Evolutionary conservation across 2,113 vertebrate genomes (phyloP), one percentile per base, ranked within the genome.

Genomic region (Ochotona curzoniae): DNA sequence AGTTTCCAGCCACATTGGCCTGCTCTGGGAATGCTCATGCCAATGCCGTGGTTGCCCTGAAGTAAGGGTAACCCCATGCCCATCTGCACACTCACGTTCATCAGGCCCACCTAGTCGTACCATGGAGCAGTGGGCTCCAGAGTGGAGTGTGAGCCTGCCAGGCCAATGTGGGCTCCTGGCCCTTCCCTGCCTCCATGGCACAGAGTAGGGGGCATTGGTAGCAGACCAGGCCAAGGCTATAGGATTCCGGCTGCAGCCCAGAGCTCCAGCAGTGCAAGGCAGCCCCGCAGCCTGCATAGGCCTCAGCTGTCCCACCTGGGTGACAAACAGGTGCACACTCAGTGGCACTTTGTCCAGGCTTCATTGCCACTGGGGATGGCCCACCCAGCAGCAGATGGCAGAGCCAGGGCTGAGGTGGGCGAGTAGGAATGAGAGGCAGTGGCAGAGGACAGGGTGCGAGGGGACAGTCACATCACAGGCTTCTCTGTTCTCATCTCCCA

Each of bases 401-500:
- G 71, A 35, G 23, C 35, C 14, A 32, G 47, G 73, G 83, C 35
- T 10, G 61, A 73, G 78, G 74, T 20, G 26, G 80, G 70, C 70
- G 35, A 26, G 66, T 71, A 69, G 88, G 96, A 94, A 80, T 7
- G 66, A 95, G 91, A 87, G 78, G 89, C 92, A 90, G 75, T 3
- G 91, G 30, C 89, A 14, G 57, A 20, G 64, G 73, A 75, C 47
- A 32, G 93, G 76, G 80, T 18, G 20, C 80, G 26, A 69, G 92
- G 80, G 61, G 71, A 86, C 54, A 82, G 83, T 70, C 66, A 66
- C 63, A 80, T 93, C 89, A 96, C 87, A 91, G 69, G 64, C 93
- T 20, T 28, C 93, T 94, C 91, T 95, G 94, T 97, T 96, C 95
- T 95, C 83, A 20, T 76, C 91, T 91, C 94, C 96, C 95, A 95